These are phyloP conservation scores for Coturnix japonica DNA, from an alignment of 2,113 vertebrate genomes.

Conservation along the genomic window DNA sequence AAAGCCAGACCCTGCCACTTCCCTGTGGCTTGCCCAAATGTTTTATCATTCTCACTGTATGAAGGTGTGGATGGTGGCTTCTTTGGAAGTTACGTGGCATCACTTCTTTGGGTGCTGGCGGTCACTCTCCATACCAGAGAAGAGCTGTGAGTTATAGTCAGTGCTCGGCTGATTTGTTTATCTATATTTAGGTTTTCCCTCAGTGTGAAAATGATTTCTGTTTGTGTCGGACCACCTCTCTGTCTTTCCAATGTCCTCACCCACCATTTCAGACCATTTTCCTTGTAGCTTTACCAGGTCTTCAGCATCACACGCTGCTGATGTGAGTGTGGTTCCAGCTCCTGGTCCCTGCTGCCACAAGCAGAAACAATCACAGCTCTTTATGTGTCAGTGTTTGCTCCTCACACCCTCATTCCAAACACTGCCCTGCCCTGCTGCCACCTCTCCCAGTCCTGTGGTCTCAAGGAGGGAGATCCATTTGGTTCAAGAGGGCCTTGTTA, in stretches of 20 bases:
- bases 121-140: not conserved
- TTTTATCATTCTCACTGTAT: rapidly evolving
- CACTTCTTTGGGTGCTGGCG: not conserved
- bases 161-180: not conserved
- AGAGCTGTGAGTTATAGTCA: not conserved
- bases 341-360: not conserved
- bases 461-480: not conserved
- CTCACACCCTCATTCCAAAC: not conserved
- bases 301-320: rapidly evolving
- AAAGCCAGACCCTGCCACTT: not conserved
- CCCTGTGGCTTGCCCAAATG: not conserved
- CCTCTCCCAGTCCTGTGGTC: not conserved
- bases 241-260: not conserved
- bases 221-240: not conserved
- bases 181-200: not conserved
- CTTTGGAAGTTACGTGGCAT: rapidly evolving
- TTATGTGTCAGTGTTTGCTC: not conserved
- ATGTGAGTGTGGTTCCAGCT: not conserved
- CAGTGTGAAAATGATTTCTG: not conserved
- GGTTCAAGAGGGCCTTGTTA: not conserved
- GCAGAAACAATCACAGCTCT: not conserved
- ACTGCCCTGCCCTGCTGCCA: rapidly evolving
- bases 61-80: not conserved
- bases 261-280: not conserved
- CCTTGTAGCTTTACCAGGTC: not conserved